A percentile compares a stretch with the other conserved stretches of the same genome.
Conservation (phyloP, 2,797 vertebrate genomes). For the Merluccius polli region DNA sequence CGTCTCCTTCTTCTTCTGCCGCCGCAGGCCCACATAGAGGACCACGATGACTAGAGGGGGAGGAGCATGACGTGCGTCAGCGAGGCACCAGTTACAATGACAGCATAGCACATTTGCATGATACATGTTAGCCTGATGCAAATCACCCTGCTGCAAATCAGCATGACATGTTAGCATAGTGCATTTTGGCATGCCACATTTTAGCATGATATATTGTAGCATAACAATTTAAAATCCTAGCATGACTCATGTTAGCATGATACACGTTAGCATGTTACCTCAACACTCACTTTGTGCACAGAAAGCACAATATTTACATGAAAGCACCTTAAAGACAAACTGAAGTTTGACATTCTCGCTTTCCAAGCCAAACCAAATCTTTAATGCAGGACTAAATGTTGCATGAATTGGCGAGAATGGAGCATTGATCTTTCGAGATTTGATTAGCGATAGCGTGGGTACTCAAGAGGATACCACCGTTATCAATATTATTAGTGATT, state of each 20-base stretch:
- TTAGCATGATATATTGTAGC: background rate
- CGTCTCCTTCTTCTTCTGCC: conserved; percentile 95
- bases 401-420: background rate
- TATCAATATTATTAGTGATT: background rate
- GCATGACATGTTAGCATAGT: background rate
- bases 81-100: background rate
- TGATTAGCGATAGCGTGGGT: background rate
- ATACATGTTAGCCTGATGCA: too few species aligned
- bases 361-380: background rate
- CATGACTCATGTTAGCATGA: background rate
- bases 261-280: background rate
- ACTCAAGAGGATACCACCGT: background rate
- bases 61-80: background rate
- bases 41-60: conserved; percentile 85
- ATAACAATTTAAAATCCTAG: background rate
- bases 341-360: background rate
- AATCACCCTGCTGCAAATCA: background rate
- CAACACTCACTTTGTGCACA: background rate
- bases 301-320: background rate
- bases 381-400: background rate
- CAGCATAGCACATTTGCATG: too few species aligned
- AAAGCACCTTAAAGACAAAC: background rate
- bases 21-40: conserved; percentile 86
- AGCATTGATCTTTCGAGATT: background rate
- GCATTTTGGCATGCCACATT: background rate